Conservation (phyloP, 1,140 invertebrate genomes). For the Belonocnema kinseyi region DNA sequence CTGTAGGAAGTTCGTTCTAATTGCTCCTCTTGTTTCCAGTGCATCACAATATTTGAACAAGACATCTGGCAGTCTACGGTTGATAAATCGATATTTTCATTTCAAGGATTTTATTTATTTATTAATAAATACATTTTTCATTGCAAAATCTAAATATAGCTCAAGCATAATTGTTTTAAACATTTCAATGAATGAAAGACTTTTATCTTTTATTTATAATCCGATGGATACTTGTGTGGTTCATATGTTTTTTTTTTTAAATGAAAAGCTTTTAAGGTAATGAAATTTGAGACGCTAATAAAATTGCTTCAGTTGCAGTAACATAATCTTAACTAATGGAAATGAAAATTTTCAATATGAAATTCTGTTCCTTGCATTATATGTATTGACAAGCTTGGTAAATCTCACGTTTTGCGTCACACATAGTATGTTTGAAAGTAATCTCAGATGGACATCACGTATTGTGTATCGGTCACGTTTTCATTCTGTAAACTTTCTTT, state of each 20-base stretch:
- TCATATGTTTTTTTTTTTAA: not conserved
- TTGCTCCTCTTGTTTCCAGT: not conserved
- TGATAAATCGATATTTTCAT: not conserved
- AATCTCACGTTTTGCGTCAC: not conserved
- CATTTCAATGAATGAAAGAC: no score
- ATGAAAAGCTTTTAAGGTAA: not conserved
- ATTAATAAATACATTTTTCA: no score
- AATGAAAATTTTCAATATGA: not conserved
- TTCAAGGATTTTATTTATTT: not conserved
- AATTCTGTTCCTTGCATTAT: not conserved
- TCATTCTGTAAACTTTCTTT: no score
- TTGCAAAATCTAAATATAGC: no score
- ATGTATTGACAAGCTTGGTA: not conserved
- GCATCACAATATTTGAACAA: not conserved
- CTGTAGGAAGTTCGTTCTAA: not conserved
- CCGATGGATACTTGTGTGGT: no score
- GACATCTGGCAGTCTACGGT: conserved; percentile 6
- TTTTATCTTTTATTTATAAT: no score
- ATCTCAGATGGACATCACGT: no score
- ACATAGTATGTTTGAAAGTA: not conserved
- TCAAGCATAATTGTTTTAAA: no score
- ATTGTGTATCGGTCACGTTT: no score
- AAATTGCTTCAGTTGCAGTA: not conserved
- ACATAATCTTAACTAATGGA: not conserved
- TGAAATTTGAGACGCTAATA: not conserved